phyloP scores from a whole-genome alignment of 2,888 invertebrate species.

The Conistra vaccinii region DNA sequence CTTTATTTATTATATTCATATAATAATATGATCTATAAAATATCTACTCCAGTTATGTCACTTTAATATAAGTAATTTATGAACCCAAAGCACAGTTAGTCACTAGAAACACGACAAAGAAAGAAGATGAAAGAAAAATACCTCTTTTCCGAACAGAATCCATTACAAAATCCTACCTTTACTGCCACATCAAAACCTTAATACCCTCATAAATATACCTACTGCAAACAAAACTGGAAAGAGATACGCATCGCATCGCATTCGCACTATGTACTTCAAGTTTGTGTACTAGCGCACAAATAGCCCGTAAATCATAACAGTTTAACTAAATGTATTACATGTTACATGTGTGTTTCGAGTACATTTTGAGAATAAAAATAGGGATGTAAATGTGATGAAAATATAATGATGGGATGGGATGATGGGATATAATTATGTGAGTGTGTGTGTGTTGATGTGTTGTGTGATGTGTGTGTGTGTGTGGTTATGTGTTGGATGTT shows the following conservation, averaged over 20 bases:
- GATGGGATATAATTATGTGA: too few relatives aligned
- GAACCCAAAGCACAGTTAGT: background rate
- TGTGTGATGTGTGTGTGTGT: too few relatives aligned
- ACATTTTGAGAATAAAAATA: background rate
- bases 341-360: conserved; percentile 2
- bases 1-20: background rate
- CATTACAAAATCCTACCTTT: background rate
- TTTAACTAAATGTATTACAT: conserved; percentile 17
- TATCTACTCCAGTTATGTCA: background rate
- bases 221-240: conserved; percentile 4
- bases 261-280: conserved; percentile 22
- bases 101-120: too few relatives aligned
- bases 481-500: too few relatives aligned
- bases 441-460: too few relatives aligned
- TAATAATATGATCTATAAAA: background rate
- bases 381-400: too few relatives aligned
- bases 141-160: background rate
- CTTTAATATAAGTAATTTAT: background rate
- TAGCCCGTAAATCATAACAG: conserved; percentile 33
- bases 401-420: too few relatives aligned
- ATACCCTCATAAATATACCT: background rate
- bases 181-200: conserved; percentile 11
- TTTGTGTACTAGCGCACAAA: conserved; percentile 4
- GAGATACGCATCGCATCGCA: conserved; percentile 24
- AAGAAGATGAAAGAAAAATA: background rate